phyloP scores from a whole-genome alignment of 2,888 invertebrate species.

The Pandemis heparana region DNA sequence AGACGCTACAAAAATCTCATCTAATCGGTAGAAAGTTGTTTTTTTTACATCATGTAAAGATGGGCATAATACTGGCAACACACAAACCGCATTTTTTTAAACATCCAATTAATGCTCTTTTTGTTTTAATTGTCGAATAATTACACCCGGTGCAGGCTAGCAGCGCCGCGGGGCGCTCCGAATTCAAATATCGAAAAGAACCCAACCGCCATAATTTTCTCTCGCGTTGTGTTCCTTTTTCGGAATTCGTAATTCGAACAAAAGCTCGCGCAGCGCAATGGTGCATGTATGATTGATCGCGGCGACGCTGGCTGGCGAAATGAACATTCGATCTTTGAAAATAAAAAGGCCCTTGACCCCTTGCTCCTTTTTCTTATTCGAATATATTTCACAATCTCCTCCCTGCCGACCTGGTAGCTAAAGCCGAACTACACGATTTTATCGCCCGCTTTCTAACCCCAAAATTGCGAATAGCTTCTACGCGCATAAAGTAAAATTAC shows the following conservation, averaged over 20 bases:
- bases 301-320: conserved; percentile 63
- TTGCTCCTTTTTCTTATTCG: conserved; percentile 53
- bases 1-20: neutral
- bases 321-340: conserved; percentile 71
- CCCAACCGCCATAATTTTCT: conserved; percentile 77
- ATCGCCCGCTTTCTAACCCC: conserved; percentile 61
- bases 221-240: conserved; percentile 78
- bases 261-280: conserved; percentile 81
- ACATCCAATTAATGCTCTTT: conserved; percentile 62
- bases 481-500: conserved; percentile 66
- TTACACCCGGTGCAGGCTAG: conserved; percentile 59
- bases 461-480: conserved; percentile 52
- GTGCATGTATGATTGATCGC: conserved; percentile 85
- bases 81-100: conserved; percentile 40
- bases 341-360: conserved; percentile 78
- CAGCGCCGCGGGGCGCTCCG: conserved; percentile 66
- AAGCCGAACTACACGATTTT: conserved; percentile 62
- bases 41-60: neutral
- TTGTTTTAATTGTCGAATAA: conserved; percentile 76
- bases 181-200: conserved; percentile 74
- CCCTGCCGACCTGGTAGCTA: conserved; percentile 34
- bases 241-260: conserved; percentile 82
- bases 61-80: conserved; percentile 4
- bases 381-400: conserved; percentile 40
- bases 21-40: neutral